These are phyloP conservation scores for Cydia strobilella DNA, from an alignment of 1,140 invertebrate species.

Conservation along the genomic window DNA sequence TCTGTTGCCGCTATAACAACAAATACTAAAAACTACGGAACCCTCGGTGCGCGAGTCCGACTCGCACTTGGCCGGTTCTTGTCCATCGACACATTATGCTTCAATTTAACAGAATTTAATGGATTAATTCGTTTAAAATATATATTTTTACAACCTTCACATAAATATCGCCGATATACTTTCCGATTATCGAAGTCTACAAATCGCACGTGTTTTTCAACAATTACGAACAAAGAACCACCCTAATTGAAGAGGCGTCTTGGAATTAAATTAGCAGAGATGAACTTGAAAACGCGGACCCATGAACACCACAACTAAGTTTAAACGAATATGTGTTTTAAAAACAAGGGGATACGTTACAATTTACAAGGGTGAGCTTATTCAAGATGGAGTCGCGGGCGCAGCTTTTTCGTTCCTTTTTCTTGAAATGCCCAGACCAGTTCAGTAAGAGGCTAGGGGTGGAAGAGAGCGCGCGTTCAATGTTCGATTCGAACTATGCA, in stretches of 20 bases:
- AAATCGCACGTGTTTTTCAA: constrained; percentile 34
- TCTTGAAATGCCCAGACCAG: constrained; percentile 59
- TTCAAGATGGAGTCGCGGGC: constrained; percentile 54
- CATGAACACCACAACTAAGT: constrained; percentile 32
- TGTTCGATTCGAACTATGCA: constrained; percentile 40
- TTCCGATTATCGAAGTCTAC: not conserved
- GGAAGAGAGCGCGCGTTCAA: constrained; percentile 41
- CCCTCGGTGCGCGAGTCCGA: too few species aligned
- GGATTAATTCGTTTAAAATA: too few species aligned
- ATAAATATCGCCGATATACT: not conserved
- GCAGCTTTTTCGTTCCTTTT: constrained; percentile 60
- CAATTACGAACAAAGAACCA: constrained; percentile 39
- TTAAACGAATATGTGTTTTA: constrained; percentile 26
- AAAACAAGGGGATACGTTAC: not conserved
- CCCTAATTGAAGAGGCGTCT: constrained; percentile 47
- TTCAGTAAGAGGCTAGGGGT: constrained; percentile 50
- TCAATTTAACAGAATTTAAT: too few species aligned
- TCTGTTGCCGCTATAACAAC: too few species aligned
- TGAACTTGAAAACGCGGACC: constrained; percentile 38
- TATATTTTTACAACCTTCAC: too few species aligned
- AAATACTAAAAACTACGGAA: too few species aligned
- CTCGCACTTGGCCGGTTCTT: too few species aligned
- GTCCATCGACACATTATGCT: too few species aligned
- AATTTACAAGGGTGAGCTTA: constrained; percentile 27
- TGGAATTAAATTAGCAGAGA: constrained; percentile 45